These are phyloP conservation scores for Uloborus diversus DNA, from an alignment of 1,140 invertebrate genomes.

Conservation along the genomic window DNA sequence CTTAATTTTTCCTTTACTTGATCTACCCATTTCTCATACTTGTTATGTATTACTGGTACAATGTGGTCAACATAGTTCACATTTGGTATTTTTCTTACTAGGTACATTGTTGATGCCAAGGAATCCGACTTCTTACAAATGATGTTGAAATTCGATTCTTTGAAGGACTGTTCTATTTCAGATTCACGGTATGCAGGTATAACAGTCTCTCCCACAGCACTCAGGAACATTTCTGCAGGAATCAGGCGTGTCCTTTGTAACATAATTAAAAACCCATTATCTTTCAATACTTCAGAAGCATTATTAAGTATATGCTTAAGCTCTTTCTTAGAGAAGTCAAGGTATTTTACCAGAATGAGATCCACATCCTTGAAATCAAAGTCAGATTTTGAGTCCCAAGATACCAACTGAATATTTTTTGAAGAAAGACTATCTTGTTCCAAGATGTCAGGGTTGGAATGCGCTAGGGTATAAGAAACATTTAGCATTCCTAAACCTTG, in stretches of 20 bases:
- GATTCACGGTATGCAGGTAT: slow-evolving; percentile 12
- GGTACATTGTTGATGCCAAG: slow-evolving; percentile 62
- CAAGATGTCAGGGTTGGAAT: slow-evolving; percentile 61
- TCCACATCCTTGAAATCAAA: slow-evolving; percentile 60
- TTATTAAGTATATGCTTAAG: slow-evolving; percentile 62
- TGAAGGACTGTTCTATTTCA: slow-evolving; percentile 48
- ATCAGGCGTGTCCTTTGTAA: slow-evolving; percentile 74
- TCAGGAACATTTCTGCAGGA: slow-evolving; percentile 61
- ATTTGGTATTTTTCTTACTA: slow-evolving; percentile 60
- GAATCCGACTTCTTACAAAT: slow-evolving; percentile 63
- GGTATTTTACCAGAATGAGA: slow-evolving; percentile 63
- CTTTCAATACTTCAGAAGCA: slow-evolving; percentile 70
- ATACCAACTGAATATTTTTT: slow-evolving; percentile 60
- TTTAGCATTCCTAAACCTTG: slow-evolving; percentile 64
- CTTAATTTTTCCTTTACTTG: slow-evolving; percentile 64
- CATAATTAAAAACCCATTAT: slow-evolving; percentile 79
- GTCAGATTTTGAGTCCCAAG: slow-evolving; percentile 62
- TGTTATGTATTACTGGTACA: slow-evolving; percentile 64
- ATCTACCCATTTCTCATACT: slow-evolving; percentile 79
- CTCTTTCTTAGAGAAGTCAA: slow-evolving; percentile 63
- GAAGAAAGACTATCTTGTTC: slow-evolving; percentile 62
- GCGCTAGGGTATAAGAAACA: slow-evolving; percentile 65
- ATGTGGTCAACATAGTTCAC: slow-evolving; percentile 60
- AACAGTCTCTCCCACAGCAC: slow-evolving; percentile 54
- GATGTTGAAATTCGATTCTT: slow-evolving; percentile 51